A percentile compares a stretch with the other conserved stretches of the same genome.
These are phyloP conservation scores for Lemur catta DNA, from an alignment of 2,797 vertebrate genomes.

Conservation along the genomic window DNA sequence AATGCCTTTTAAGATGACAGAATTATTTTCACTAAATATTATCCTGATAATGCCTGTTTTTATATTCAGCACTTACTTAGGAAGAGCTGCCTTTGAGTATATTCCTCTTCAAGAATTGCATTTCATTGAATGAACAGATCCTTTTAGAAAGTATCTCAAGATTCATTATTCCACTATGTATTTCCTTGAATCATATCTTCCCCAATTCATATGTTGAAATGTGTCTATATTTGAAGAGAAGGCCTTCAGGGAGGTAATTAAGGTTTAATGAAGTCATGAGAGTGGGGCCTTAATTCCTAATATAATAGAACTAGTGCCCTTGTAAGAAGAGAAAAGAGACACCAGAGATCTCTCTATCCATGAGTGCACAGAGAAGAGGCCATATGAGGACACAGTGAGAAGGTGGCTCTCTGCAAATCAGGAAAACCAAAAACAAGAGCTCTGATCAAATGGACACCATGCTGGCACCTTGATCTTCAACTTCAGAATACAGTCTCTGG, in stretches of 20 bases:
- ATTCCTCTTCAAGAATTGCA: neutral
- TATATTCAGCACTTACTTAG: neutral
- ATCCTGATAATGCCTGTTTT: neutral
- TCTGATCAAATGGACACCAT: neutral
- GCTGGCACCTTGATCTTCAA: neutral
- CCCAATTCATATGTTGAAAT: neutral
- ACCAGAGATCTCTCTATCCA: neutral
- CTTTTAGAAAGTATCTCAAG: neutral
- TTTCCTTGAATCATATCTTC: neutral
- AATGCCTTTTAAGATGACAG: neutral
- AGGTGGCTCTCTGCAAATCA: neutral
- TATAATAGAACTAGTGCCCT: neutral
- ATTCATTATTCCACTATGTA: neutral
- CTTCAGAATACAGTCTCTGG: neutral
- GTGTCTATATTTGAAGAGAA: neutral
- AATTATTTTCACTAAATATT: slow-evolving; percentile 2
- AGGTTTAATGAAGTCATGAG: neutral
- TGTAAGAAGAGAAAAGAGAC: neutral
- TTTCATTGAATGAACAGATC: neutral
- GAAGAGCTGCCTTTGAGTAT: neutral
- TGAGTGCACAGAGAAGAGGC: neutral
- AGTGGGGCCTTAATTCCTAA: neutral
- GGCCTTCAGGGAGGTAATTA: neutral
- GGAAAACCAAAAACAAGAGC: neutral
- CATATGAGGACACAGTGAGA: neutral